phyloP scores from a whole-genome alignment of 2,888 invertebrate genomes.

The Plagodis pulveraria region DNA sequence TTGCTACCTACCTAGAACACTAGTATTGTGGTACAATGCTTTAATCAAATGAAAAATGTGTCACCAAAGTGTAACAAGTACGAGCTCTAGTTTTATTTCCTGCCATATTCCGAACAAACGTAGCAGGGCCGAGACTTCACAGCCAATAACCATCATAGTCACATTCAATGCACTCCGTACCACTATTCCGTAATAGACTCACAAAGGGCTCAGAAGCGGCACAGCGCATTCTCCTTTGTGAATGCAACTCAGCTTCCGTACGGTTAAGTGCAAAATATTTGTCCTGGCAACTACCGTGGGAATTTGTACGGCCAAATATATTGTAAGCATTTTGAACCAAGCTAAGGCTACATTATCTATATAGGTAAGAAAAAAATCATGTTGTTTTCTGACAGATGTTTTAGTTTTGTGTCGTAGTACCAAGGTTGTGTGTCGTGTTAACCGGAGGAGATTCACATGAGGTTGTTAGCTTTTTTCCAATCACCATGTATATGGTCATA shows the following conservation, averaged over 20 bases:
- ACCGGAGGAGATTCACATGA: too few species aligned
- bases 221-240: constrained; percentile 51
- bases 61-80: too few species aligned
- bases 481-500: too few species aligned
- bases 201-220: constrained; percentile 34
- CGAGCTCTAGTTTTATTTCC: too few species aligned
- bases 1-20: too few species aligned
- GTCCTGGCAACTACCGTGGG: constrained; percentile 48
- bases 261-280: constrained; percentile 63
- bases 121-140: constrained; percentile 18
- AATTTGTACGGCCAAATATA: constrained; percentile 50
- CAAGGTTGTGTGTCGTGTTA: too few species aligned
- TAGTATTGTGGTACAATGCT: too few species aligned
- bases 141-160: constrained; percentile 45
- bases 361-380: too few species aligned
- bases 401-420: too few species aligned
- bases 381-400: too few species aligned
- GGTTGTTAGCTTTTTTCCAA: too few species aligned
- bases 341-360: not conserved
- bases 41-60: too few species aligned
- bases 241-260: constrained; percentile 43
- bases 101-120: constrained; percentile 9
- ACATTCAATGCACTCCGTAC: constrained; percentile 41
- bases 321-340: constrained; percentile 43
- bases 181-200: constrained; percentile 17